Conservation (phyloP, 1,140 invertebrate species). For the Luehdorfia chinensis region DNA sequence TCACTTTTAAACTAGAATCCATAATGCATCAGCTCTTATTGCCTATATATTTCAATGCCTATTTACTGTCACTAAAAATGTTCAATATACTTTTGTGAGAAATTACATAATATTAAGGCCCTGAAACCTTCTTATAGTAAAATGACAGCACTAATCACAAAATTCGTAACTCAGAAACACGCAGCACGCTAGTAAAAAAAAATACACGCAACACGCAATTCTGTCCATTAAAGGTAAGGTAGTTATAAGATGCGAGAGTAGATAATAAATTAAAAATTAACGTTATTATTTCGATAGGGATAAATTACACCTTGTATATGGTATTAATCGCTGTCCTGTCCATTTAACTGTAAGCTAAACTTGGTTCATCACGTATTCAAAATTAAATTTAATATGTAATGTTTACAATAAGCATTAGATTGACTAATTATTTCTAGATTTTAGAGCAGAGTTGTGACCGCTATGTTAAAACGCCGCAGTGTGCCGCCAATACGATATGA, state of each 20-base stretch:
- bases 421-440: constrained; percentile 1
- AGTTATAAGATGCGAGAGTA: constrained; percentile 46
- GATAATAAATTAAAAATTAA: constrained; percentile 34
- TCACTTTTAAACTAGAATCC: no score
- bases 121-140: no score
- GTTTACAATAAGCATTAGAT: constrained; percentile 1
- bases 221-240: constrained; percentile 71
- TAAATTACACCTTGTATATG: constrained; percentile 53
- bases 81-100: no score
- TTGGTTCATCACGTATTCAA: constrained; percentile 23
- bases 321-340: constrained; percentile 63
- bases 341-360: constrained; percentile 54
- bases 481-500: no score
- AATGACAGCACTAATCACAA: no score
- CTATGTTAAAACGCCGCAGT: no score
- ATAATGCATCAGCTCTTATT: no score
- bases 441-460: constrained; percentile 11
- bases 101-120: no score
- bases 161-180: no score
- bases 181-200: constrained; percentile 46
- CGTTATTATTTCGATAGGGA: constrained; percentile 35
- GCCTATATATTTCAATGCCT: no score
- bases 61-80: no score
- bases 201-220: constrained; percentile 74
- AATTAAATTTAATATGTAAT: background rate